A percentile compares a stretch with the other conserved stretches of the same genome.
phyloP scores from a whole-genome alignment of 1,140 invertebrate genomes.

The Zaprionus davidi region DNA sequence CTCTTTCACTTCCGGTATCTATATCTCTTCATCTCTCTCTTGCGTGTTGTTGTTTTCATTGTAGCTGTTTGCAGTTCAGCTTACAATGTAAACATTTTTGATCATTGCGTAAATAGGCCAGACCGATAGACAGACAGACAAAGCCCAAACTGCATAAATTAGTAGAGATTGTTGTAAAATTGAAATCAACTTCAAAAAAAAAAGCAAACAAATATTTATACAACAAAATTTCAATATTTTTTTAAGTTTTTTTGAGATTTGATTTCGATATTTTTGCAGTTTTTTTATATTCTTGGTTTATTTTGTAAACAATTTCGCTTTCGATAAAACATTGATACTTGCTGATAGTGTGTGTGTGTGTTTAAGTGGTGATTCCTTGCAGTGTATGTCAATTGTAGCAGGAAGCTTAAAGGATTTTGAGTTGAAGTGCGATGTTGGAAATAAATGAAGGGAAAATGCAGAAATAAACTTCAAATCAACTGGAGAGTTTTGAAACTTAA shows the following conservation, averaged over 20 bases:
- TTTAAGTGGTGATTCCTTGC: background rate
- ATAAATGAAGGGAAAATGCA: background rate
- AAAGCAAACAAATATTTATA: background rate
- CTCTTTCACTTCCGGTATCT: constrained; percentile 1
- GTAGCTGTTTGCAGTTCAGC: constrained; percentile 64
- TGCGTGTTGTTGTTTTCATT: constrained; percentile 37
- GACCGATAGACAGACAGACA: background rate
- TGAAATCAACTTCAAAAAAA: constrained; percentile 8
- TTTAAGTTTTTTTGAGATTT: background rate
- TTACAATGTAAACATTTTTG: constrained; percentile 78
- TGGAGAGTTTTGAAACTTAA: background rate
- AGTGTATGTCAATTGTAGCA: background rate
- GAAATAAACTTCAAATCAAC: background rate
- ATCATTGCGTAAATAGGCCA: constrained; percentile 68
- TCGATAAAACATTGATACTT: background rate
- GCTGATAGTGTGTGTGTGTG: background rate
- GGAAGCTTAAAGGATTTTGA: background rate
- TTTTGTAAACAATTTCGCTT: background rate
- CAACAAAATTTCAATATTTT: background rate
- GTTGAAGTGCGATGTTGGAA: background rate
- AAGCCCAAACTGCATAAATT: constrained; percentile 39
- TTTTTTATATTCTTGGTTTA: background rate
- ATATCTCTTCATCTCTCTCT: background rate
- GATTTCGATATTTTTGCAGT: background rate
- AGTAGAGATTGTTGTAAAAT: constrained; percentile 27